Evolutionary conservation across 92 coral and sea anemone species (phyloP).

Genomic region (Parazoanthus atlanticus): DNA sequence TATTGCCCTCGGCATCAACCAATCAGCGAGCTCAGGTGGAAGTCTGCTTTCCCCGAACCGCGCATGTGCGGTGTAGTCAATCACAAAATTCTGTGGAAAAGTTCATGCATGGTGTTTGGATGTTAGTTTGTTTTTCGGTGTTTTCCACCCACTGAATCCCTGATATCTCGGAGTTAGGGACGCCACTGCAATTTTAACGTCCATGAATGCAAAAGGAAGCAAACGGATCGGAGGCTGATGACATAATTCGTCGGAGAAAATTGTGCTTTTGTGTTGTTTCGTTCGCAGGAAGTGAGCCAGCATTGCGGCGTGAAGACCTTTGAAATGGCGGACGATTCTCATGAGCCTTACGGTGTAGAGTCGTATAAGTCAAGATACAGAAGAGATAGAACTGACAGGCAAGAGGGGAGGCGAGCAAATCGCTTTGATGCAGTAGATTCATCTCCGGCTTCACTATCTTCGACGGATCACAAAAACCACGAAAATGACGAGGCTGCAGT

Average conservation of each 20-base stretch:
- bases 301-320: constrained; percentile 60
- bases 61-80: constrained; percentile 78
- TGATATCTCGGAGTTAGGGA: constrained; percentile 61
- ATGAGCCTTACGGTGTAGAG: constrained; percentile 56
- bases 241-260: constrained; percentile 57
- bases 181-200: constrained; percentile 43
- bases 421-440: constrained; percentile 66
- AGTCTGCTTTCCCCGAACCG: constrained; percentile 62
- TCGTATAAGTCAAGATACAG: constrained; percentile 65
- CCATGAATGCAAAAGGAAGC: constrained; percentile 54
- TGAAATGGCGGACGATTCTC: constrained; percentile 73
- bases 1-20: constrained; percentile 75
- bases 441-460: constrained; percentile 50
- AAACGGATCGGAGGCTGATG: constrained; percentile 64
- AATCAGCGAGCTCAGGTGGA: constrained; percentile 83
- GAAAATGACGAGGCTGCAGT: constrained; percentile 72
- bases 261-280: constrained; percentile 47
- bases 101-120: constrained; percentile 59
- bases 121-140: constrained; percentile 77
- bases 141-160: constrained; percentile 54
- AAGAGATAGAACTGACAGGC: constrained; percentile 77
- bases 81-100: constrained; percentile 87
- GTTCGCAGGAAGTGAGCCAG: constrained; percentile 65
- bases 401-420: constrained; percentile 65
- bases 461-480: constrained; percentile 66